These are phyloP conservation scores for Tribolium castaneum DNA, from an alignment of 1,140 invertebrate species.

Conservation along the genomic window DNA sequence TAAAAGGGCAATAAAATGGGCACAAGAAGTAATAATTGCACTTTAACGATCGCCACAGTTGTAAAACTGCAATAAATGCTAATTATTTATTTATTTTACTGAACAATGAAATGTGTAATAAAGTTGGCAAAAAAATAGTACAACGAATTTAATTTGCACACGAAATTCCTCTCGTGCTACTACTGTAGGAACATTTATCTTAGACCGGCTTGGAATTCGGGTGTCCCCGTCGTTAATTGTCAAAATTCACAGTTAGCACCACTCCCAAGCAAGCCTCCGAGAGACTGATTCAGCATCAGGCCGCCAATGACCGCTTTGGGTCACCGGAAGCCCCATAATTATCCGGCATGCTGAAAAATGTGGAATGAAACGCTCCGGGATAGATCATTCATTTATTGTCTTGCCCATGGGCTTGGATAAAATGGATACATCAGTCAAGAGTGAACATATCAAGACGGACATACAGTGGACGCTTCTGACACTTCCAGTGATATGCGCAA, in stretches of 20 bases:
- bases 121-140: not conserved
- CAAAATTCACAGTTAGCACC: not conserved
- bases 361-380: constrained; percentile 45
- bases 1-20: not conserved
- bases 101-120: not conserved
- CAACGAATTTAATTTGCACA: not conserved
- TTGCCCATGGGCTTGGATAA: constrained; percentile 61
- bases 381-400: constrained; percentile 63
- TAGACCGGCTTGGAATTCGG: not conserved
- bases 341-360: not conserved
- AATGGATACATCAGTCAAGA: constrained; percentile 62
- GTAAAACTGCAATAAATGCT: not conserved
- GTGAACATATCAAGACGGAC: constrained; percentile 61
- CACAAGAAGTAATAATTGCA: not conserved
- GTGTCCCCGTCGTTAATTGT: not conserved
- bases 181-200: no score
- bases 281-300: not conserved
- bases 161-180: not conserved
- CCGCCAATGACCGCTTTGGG: not conserved
- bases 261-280: not conserved
- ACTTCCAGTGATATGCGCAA: constrained; percentile 58
- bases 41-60: not conserved
- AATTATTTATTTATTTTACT: not conserved
- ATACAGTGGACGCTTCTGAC: constrained; percentile 59
- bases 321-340: not conserved